Base-by-base conservation (phyloP, 2,797 vertebrate species). In the Rachycentron canadum region DNA sequence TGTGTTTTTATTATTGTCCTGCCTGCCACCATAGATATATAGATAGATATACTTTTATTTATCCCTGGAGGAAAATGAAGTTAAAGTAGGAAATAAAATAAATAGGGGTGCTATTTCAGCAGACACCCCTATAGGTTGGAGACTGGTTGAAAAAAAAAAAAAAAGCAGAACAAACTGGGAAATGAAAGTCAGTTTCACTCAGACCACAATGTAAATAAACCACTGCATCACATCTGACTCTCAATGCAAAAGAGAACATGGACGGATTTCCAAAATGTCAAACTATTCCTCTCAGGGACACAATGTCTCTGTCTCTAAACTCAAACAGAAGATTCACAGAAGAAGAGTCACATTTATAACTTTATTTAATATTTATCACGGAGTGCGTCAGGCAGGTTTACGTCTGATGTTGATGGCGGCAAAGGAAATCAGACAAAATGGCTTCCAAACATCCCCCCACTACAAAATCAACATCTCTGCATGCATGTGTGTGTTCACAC, bases 401-500 rank as follows among this genome's bases (percentile, higher is more conserved):
- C 25, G 23, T 47, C 8, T 11, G 34, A 21, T 12, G 34, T 52
- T 36, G 52, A 16, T 4, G 19, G 41, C 4, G 53, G 10, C 7
- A 7, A 49, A 19, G 10, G 53, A 1, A 38, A 28, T 45, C 23
- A 21, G 28, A 71, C 14, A 57, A 67, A 50, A 67, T 75, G 52
- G 23, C 71, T 41, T 58, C 52, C 45, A 53, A 26, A 40, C 72
- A 45, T n/a, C 1, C 32, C 4, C 4, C 4, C 32, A 32, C 32
- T 7, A 5, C 28, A 23, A 9, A 23, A 25, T 25, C 34, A 58
- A 9, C 60, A 58, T 43, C 45, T 40, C 53, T 66, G 26, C n/a
- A 8, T 65, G 26, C 10, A 7, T 61, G 30, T 32, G 62, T 64
- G 65, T 61, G 70, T 28, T 61, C 61, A 69, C 50, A 60, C 55